These are phyloP conservation scores for Cephus pygmeus DNA, from an alignment of 2,888 invertebrate species.

Conservation along the genomic window DNA sequence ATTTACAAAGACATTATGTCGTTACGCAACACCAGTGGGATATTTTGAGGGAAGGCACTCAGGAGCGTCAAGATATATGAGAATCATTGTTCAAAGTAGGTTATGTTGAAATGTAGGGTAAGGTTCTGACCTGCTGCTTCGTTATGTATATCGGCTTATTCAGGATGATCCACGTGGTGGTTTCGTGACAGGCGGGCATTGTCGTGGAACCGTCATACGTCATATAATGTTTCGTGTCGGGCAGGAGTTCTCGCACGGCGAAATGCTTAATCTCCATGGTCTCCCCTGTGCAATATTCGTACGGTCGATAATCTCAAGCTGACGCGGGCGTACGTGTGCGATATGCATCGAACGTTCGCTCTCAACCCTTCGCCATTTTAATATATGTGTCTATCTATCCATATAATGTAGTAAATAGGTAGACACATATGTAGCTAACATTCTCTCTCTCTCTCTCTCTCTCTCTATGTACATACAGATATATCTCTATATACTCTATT, in stretches of 20 bases:
- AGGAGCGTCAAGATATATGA: not conserved
- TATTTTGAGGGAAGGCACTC: not conserved
- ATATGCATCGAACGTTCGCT: slow-evolving; percentile 13
- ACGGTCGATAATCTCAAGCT: slow-evolving; percentile 5
- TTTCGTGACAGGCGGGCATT: slow-evolving; percentile 97
- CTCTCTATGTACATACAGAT: not conserved
- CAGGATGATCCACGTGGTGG: slow-evolving; percentile 97
- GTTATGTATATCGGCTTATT: slow-evolving; percentile 99
- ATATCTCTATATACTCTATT: slow-evolving; percentile 18
- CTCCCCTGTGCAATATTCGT: slow-evolving; percentile 72
- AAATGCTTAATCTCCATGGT: slow-evolving; percentile 86
- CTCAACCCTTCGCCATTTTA: not conserved
- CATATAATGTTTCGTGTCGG: slow-evolving; percentile 96
- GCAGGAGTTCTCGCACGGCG: slow-evolving; percentile 88
- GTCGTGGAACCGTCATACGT: slow-evolving; percentile 98
- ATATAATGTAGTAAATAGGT: not conserved
- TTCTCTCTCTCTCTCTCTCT: not conserved
- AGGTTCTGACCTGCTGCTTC: slow-evolving; percentile 86
- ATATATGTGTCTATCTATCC: not conserved
- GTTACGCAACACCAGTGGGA: slow-evolving; percentile 13
- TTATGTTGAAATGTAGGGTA: not conserved
- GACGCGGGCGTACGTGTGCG: slow-evolving; percentile 23
- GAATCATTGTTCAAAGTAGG: not conserved
- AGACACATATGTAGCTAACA: not conserved
- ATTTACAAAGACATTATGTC: slow-evolving; percentile 6